These are phyloP conservation scores for Pelodiscus sinensis DNA, from an alignment of 2,113 vertebrate genomes.

Conservation along the genomic window DNA sequence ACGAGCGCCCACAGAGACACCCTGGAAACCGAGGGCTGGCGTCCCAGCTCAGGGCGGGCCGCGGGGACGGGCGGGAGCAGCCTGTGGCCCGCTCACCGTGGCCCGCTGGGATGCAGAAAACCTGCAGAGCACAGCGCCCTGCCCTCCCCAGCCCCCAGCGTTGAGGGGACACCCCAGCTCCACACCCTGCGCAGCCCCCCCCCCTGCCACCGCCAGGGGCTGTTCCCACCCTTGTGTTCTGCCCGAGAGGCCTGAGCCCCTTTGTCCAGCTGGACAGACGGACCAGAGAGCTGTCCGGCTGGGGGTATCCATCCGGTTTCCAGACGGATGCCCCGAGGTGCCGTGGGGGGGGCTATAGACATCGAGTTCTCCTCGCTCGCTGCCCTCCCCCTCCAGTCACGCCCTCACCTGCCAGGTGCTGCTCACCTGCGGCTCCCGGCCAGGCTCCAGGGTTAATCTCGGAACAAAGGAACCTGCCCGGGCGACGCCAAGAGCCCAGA, in stretches of 20 bases:
- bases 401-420: background rate
- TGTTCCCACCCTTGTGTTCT: background rate
- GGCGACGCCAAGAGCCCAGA: background rate
- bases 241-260: background rate
- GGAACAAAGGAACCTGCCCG: background rate
- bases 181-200: background rate
- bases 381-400: background rate
- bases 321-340: background rate
- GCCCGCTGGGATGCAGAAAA: background rate
- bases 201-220: background rate
- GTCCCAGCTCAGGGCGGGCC: no score
- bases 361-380: background rate
- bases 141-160: background rate
- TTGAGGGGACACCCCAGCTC: background rate
- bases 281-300: background rate
- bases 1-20: no score
- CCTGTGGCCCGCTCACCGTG: background rate
- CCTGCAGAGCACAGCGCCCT: background rate
- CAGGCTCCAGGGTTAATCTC: background rate
- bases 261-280: background rate
- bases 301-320: background rate
- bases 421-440: background rate
- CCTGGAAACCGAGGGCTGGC: no score
- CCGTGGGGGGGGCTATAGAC: background rate
- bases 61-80: background rate